phyloP scores from a whole-genome alignment of 2,113 vertebrate genomes.

The Dromiciops gliroides region DNA sequence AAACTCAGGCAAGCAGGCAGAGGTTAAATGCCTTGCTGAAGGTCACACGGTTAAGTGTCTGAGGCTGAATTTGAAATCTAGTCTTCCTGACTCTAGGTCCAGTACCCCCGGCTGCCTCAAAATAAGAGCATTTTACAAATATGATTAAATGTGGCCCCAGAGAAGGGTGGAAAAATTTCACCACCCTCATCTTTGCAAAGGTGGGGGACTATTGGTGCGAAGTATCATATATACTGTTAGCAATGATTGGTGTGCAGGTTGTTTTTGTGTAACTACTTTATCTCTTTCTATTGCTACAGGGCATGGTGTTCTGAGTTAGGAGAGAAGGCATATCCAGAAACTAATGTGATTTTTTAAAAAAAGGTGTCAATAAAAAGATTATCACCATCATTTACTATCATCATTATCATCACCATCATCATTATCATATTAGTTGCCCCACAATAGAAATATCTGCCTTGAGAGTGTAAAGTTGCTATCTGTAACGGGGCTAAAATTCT shows the following conservation, averaged over 20 bases:
- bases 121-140: not conserved
- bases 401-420: not conserved
- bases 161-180: not conserved
- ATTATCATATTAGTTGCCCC: not conserved
- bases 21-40: not conserved
- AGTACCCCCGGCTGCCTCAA: not conserved
- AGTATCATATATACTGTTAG: not conserved
- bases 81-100: not conserved
- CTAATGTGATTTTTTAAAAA: not conserved
- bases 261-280: not conserved
- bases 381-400: not conserved
- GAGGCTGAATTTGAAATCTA: not conserved
- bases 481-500: no score
- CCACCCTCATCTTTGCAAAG: not conserved
- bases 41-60: not conserved
- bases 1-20: not conserved
- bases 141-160: not conserved
- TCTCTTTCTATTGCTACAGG: not conserved
- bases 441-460: not conserved
- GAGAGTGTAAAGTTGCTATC: no score
- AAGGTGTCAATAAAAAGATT: not conserved
- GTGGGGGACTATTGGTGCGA: not conserved
- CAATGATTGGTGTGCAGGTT: not conserved
- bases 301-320: not conserved
- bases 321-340: not conserved